Percentiles rank a stretch among this genome's conserved stretches.
phyloP scores from a whole-genome alignment of 2,888 invertebrate genomes.

The Eilema depressum region DNA sequence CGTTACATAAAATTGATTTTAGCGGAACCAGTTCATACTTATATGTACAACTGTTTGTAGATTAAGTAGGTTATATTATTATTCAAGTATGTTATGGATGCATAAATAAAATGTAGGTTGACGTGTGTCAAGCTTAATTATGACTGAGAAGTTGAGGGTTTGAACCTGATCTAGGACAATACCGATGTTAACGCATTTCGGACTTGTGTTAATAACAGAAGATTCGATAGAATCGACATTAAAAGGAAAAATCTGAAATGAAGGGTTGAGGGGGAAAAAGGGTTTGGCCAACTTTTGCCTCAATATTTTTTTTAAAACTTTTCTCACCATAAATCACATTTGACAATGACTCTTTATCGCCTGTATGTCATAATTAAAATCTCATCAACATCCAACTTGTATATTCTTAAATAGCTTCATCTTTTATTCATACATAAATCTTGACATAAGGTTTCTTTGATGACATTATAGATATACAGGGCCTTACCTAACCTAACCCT shows the following conservation, averaged over 20 bases:
- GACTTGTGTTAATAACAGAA: not conserved
- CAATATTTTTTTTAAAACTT: too few species aligned
- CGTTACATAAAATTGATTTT: slow-evolving; percentile 1
- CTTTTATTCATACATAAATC: too few species aligned
- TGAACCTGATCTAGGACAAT: not conserved
- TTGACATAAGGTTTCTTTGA: too few species aligned
- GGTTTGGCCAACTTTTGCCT: too few species aligned
- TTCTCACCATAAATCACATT: too few species aligned
- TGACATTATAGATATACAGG: too few species aligned
- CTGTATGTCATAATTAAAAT: too few species aligned
- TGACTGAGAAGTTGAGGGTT: not conserved
- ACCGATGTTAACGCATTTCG: not conserved
- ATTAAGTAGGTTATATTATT: slow-evolving; percentile 2
- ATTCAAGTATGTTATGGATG: slow-evolving; percentile 23
- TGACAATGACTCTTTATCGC: too few species aligned
- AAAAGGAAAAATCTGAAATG: not conserved
- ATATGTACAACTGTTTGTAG: not conserved
- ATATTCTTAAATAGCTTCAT: too few species aligned
- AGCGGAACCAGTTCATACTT: not conserved
- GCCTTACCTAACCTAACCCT: too few species aligned
- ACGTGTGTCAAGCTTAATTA: not conserved
- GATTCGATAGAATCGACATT: not conserved
- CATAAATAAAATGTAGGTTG: slow-evolving; percentile 4
- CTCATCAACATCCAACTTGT: too few species aligned
- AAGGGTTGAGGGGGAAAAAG: too few species aligned